Base-by-base conservation (phyloP, 2,797 vertebrate species). In the Myotis findleyi region DNA sequence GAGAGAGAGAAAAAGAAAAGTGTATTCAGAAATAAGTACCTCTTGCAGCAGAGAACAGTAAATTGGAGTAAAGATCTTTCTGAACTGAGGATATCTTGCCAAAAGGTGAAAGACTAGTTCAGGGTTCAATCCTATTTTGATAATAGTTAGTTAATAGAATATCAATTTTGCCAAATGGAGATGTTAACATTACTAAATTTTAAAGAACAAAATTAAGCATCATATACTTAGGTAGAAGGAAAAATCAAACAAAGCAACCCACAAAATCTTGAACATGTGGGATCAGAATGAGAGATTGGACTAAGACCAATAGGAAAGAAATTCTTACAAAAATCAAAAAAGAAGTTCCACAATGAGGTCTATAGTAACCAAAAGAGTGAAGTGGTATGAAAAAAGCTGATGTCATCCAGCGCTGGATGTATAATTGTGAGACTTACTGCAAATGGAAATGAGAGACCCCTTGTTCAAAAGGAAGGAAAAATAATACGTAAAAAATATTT, bases 161-260 rank as follows among this genome's bases (percentile, higher is more conserved):
- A 88, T 36, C 6, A 75, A 59, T 91, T 81, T 84, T 91, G 21
- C 21, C 68, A 51, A 33, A 76, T 20, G 38, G 14, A 85, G 91
- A 84, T 90, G 30, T 55, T 55, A 96, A 72, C 11, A 53, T 68
- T 64, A 89, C 94, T 92, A 51, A 83, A 93, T 62, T 79, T 77
- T 62, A 73, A 79, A 79, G 9, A 72, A 87, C 68, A 64, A 55
- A 85, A 93, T n/a, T 49, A 6, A 51, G 36, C 10, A 33, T 73
- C 38, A 53, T 64, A 38, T 30, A 86, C 25, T 55, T 62, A 80
- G 7, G 10, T 47, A 38, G 12, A 57, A 80, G 69, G 44, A 72
- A 89, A 92, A 77, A 57, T 30, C 17, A 66, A 79, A 77, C 7
- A 51, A 82, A 81, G 18, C 33, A 64, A 36, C 30, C 18, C 17